A percentile compares a stretch with the other conserved stretches of the same genome.
Conservation (phyloP, 1,140 invertebrate genomes). For the Drosophila melanica region DNA sequence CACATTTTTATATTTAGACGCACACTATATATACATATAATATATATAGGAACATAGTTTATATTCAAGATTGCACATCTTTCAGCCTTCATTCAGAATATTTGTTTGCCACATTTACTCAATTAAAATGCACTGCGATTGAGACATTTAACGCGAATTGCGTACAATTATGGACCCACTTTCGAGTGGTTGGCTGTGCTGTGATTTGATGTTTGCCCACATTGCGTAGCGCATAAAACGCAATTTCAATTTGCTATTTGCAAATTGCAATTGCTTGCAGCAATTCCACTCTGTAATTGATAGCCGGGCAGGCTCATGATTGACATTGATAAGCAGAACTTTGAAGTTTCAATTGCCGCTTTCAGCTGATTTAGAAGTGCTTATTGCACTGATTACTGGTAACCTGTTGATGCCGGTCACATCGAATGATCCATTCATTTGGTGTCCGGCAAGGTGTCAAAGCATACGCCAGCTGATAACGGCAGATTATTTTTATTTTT, state of each 20-base stretch:
- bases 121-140: slow-evolving; percentile 33
- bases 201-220: slow-evolving; percentile 67
- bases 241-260: slow-evolving; percentile 57
- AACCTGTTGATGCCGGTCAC: not conserved
- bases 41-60: slow-evolving; percentile 3
- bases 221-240: slow-evolving; percentile 60
- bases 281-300: slow-evolving; percentile 52
- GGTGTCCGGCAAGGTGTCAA: not conserved
- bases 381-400: not conserved
- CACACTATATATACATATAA: not conserved
- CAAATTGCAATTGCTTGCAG: not conserved
- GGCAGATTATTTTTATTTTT: slow-evolving; percentile 17
- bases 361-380: not conserved
- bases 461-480: slow-evolving; percentile 25
- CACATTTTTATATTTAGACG: slow-evolving; percentile 12
- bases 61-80: slow-evolving; percentile 2
- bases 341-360: slow-evolving; percentile 20
- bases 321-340: slow-evolving; percentile 22
- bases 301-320: slow-evolving; percentile 4
- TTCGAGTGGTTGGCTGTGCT: slow-evolving; percentile 47
- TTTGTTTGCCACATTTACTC: slow-evolving; percentile 26
- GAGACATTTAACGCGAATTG: slow-evolving; percentile 39
- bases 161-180: slow-evolving; percentile 24
- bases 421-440: slow-evolving; percentile 12
- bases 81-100: slow-evolving; percentile 14